Percentiles rank a stretch among this genome's conserved stretches.
These are phyloP conservation scores for Ariolimax columbianus DNA, from an alignment of 2,888 invertebrate species.

Conservation along the genomic window DNA sequence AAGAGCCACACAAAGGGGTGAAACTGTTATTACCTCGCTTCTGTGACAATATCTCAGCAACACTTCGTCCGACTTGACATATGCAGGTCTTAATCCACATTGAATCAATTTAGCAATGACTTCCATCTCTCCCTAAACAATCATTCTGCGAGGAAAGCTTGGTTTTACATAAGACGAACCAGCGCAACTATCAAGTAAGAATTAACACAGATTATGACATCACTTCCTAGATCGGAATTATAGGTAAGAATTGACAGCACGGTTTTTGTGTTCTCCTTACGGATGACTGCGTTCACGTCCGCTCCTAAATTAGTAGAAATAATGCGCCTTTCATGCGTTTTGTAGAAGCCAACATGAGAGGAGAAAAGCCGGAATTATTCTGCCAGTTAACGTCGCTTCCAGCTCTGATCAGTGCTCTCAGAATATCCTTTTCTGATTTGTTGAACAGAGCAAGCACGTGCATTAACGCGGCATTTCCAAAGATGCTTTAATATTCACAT, in stretches of 20 bases:
- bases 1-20: slow-evolving; percentile 13
- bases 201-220: background rate
- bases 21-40: background rate
- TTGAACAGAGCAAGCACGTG: too few relatives aligned
- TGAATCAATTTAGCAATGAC: background rate
- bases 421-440: background rate
- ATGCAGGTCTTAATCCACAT: background rate
- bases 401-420: background rate
- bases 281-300: slow-evolving; percentile 26
- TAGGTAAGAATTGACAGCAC: background rate
- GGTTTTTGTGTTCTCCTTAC: background rate
- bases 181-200: slow-evolving; percentile 3
- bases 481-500: background rate
- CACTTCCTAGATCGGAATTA: background rate
- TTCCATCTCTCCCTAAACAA: background rate
- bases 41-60: too few relatives aligned
- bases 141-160: background rate
- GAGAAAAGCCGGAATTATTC: slow-evolving; percentile 8
- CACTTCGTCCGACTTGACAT: background rate
- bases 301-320: background rate
- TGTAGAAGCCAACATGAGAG: slow-evolving; percentile 9
- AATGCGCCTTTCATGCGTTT: background rate
- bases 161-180: background rate
- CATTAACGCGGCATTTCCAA: background rate
- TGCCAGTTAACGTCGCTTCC: slow-evolving; percentile 21